Base-by-base conservation (phyloP, 2,113 vertebrate genomes). In the Chloebia gouldiae region DNA sequence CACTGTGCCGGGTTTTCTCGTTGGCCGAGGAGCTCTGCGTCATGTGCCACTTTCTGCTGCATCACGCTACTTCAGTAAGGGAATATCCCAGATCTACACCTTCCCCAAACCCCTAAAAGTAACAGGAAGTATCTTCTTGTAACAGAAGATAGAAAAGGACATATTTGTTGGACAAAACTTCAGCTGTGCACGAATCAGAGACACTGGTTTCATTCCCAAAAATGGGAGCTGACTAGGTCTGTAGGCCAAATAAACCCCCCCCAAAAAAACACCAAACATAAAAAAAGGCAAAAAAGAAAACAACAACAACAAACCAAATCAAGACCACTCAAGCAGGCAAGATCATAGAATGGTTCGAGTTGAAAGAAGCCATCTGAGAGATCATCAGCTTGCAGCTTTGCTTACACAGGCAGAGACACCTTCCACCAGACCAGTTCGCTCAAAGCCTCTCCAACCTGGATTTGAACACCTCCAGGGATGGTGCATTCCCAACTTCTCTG, bases 21-120 rank as follows among this genome's bases (percentile, higher is more conserved):
- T 77, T 97, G 97, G 96, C 84, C 42, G 24, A 50, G 77, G 97
- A 22, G 76, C 98, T 51, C n/a, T 97, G 86, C 71, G 95, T 2
- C 61, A 59, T 25, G 72, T 97, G 81, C 53, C 69, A 2, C 63
- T 96, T 5, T 78, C 98, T 73, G 44, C 44, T 59, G 44, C 8
- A 33, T 45, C 19, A 24, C 37, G 3, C 8, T 39, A 4, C 22
- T 44, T 49, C 7, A n/a, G 23, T 22, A 25, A 50, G 51, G 7
- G n/a, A 15, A 3, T 9, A 50, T 7, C 1, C 1, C 37, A 45
- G 31, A 65, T 20, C 35, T 15, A 37, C 40, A 3, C 18, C 10
- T 61, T 63, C 27, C 35, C 69, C 54, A 70, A 61, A 39, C 2
- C 19, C 11, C 63, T 33, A 15, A 30, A 37, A 51, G 19, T 30